Base-by-base conservation (phyloP, 2,797 vertebrate species). In the Manis javanica region DNA sequence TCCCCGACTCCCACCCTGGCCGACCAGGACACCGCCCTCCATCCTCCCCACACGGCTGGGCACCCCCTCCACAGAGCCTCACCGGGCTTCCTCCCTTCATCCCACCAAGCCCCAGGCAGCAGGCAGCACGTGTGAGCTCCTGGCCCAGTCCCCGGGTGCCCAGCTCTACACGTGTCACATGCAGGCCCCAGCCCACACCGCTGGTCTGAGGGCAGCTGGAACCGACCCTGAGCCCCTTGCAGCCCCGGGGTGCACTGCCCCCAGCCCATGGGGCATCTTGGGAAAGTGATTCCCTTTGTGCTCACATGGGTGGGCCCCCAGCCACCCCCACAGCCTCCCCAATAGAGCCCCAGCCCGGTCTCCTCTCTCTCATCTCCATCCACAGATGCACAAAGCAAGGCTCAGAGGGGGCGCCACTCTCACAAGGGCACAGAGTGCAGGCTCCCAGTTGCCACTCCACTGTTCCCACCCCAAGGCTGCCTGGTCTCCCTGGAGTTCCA, bases 371-470 rank as follows among this genome's bases (percentile, higher is more conserved):
- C 9, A 5, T 26, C 37, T 13, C 34, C 21, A 5, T 2, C 14
- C 59, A 75, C 26, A 51, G 71, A 42, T 0, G 23, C 82, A 7
- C 34, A 3, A 18, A 19, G 15, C 0, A 31, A n/a, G 26, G n/a
- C 81, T 34, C 39, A 0, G 24, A 81, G 34, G 68, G 53, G 68
- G 49, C 5, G 7, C 7, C 12, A 0, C 37, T 51, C 59, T 16
- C 3, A 0, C 2, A 24, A 6, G 72, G 53, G 26, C 46, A 18
- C 13, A 9, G 55, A 34, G 37, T 0, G 2, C 16, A 2, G 49
- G 18, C n/a, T 55, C 57, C 64, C 2, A 49, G 31, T 18, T 64
- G 23, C 68, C 0, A 9, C 16, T 34, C 42, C 1, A 13, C 0
- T 0, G 79, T 11, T 31, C 29, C 24, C 42, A 2, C n/a, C 53